Conservation (phyloP, 1,140 invertebrate genomes). For the Heliothis virescens region DNA sequence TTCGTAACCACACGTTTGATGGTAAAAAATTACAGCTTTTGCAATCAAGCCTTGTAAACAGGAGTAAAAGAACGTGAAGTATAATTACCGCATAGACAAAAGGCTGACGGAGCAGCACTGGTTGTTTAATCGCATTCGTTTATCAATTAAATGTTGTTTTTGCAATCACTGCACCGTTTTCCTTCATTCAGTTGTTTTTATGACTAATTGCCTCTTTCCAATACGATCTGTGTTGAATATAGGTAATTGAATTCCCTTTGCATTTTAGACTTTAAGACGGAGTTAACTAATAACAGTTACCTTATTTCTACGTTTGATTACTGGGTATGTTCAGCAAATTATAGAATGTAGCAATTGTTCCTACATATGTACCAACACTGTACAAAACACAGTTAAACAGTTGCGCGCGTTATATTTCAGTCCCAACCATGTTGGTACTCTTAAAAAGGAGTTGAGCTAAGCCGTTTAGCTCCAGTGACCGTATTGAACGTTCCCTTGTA, state of each 20-base stretch:
- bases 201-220: not conserved
- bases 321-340: too few relatives aligned
- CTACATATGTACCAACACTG: too few relatives aligned
- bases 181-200: not conserved
- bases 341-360: too few relatives aligned
- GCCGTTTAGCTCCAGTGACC: slow-evolving; percentile 4
- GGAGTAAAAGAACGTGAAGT: slow-evolving; percentile 8
- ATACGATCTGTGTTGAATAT: not conserved
- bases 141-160: not conserved
- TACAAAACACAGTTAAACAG: too few relatives aligned
- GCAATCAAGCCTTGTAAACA: not conserved
- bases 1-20: not conserved
- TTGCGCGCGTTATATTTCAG: too few relatives aligned
- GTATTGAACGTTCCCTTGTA: slow-evolving; percentile 1
- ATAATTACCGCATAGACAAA: not conserved
- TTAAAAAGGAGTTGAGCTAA: not conserved
- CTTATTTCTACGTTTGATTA: not conserved
- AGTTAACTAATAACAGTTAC: not conserved
- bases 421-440: too few relatives aligned
- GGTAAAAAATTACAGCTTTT: not conserved
- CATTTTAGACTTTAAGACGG: not conserved
- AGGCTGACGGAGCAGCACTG: not conserved
- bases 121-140: not conserved
- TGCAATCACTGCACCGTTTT: not conserved
- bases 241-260: not conserved